Evolutionary conservation across 2,888 invertebrate genomes (phyloP).

Genomic region (Rhaphigaster nebulosa): DNA sequence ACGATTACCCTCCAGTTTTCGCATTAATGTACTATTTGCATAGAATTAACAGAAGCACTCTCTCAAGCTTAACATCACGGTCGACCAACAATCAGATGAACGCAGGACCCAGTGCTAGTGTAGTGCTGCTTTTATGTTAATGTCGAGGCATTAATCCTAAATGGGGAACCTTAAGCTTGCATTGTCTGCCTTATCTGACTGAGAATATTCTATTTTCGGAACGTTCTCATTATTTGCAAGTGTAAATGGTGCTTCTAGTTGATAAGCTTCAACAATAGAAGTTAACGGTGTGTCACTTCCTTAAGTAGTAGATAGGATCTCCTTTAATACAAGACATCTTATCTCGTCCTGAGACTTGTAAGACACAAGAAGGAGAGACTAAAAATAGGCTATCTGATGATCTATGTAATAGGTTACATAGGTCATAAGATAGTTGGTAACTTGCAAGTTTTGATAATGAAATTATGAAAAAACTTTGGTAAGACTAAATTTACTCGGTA

Average conservation of each 20-base stretch:
- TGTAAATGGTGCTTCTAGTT: conserved; percentile 10
- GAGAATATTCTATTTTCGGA: background rate
- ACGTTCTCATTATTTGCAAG: conserved; percentile 15
- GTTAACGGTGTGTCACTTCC: conserved; percentile 29
- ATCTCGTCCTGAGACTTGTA: background rate
- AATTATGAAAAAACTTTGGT: no score
- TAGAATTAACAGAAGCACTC: background rate
- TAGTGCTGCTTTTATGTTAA: background rate
- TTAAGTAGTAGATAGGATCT: background rate
- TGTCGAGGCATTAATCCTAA: background rate
- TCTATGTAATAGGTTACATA: no score
- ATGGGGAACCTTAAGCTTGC: background rate
- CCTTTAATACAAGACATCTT: background rate
- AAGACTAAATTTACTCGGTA: no score
- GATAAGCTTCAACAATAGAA: conserved; percentile 18
- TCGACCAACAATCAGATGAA: background rate
- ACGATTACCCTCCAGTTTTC: background rate
- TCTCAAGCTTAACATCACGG: background rate
- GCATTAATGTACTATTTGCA: background rate
- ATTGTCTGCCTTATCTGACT: conserved; percentile 24
- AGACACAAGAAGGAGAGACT: background rate
- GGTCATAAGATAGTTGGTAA: no score
- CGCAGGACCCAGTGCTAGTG: background rate
- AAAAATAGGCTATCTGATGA: background rate
- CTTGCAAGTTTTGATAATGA: no score